Conservation (phyloP, 2,113 vertebrate genomes). For the Bostrychus sinensis region DNA sequence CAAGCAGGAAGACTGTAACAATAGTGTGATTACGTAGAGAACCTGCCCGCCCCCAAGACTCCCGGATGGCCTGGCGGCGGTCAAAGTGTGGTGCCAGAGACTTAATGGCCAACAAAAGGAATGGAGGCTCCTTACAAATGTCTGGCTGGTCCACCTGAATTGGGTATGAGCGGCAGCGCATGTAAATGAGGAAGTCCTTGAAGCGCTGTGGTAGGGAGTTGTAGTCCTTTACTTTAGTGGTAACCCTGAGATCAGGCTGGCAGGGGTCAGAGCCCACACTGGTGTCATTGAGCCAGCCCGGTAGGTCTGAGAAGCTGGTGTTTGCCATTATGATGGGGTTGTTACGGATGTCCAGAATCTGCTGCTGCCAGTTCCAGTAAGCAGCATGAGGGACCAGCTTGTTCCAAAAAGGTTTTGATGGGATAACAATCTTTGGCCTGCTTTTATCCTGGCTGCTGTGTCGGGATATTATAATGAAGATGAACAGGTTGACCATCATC, state of each 20-base stretch:
- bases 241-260: conserved; percentile 54
- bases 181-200: conserved; percentile 82
- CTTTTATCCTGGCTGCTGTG: conserved; percentile 62
- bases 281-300: conserved; percentile 63
- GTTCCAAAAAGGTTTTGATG: conserved; percentile 73
- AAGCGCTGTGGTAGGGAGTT: conserved; percentile 77
- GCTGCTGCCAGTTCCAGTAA: conserved; percentile 86
- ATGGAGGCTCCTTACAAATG: conserved; percentile 75
- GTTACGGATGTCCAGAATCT: conserved; percentile 70
- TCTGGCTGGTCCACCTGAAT: conserved; percentile 74
- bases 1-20: conserved; percentile 85
- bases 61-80: conserved; percentile 85
- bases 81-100: conserved; percentile 84
- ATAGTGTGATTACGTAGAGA: conserved; percentile 66
- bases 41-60: conserved; percentile 84
- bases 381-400: conserved; percentile 54
- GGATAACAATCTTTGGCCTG: conserved; percentile 49
- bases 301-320: conserved; percentile 1
- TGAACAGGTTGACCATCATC: conserved; percentile 75
- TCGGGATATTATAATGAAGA: conserved; percentile 76
- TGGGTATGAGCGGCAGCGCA: conserved; percentile 81
- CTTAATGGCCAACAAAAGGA: conserved; percentile 87
- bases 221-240: conserved; percentile 80
- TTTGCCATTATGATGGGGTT: conserved; percentile 55
- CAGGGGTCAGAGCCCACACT: conserved; percentile 52